A percentile compares a stretch with the other conserved stretches of the same genome.
Conservation (phyloP, 2,797 vertebrate species). For the Cossypha dichroa region DNA sequence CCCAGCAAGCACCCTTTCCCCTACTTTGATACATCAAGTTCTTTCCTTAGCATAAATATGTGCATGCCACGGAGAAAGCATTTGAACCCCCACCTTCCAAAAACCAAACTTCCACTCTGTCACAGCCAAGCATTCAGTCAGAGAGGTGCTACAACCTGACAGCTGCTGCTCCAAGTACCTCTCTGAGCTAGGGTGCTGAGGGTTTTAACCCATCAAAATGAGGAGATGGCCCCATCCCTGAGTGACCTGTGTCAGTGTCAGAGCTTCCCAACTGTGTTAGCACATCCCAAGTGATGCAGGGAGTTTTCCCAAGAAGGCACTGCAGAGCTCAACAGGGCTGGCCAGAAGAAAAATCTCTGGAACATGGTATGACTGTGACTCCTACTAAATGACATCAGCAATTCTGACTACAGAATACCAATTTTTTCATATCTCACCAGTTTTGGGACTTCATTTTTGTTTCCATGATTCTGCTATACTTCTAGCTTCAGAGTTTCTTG, state of each 20-base stretch:
- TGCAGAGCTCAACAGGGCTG: background rate
- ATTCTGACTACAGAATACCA: background rate
- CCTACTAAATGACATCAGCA: background rate
- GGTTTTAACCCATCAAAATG: conserved; percentile 49
- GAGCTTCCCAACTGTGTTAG: conserved; percentile 48
- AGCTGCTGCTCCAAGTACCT: background rate
- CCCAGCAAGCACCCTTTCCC: background rate
- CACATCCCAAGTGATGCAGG: conserved; percentile 25
- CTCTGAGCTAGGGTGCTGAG: conserved; percentile 4
- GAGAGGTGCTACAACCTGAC: background rate
- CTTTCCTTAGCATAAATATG: background rate
- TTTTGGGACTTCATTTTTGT: background rate
- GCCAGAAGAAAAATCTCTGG: background rate
- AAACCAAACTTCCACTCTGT: background rate
- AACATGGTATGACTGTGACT: background rate
- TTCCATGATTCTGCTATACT: background rate
- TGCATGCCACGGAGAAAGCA: background rate
- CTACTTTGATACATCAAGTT: background rate
- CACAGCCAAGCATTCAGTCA: background rate
- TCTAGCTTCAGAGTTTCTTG: background rate
- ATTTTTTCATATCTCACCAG: background rate
- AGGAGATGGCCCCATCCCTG: background rate
- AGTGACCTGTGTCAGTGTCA: conserved; percentile 7
- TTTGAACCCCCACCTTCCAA: background rate
- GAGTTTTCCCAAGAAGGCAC: background rate